A percentile compares a stretch with the other conserved stretches of the same genome.
Evolutionary conservation across 2,888 invertebrate genomes (phyloP).

Genomic region (Scaptomyza cyrtandrae): DNA sequence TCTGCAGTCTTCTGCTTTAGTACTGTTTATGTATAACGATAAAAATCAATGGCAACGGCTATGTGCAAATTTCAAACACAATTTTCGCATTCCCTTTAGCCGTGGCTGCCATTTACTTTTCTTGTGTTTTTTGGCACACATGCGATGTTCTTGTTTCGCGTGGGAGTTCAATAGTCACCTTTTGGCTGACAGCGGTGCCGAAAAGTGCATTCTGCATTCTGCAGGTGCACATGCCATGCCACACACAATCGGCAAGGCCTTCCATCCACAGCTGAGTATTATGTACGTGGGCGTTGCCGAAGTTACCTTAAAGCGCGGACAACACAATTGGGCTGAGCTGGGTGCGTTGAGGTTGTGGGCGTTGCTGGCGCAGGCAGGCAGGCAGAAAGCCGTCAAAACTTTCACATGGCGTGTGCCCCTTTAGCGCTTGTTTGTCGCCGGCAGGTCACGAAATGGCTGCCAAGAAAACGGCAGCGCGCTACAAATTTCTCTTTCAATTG

Average conservation of each 20-base stretch:
- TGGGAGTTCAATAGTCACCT: conserved; percentile 47
- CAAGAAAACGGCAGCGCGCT: conserved; percentile 57
- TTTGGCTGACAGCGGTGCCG: conserved; percentile 51
- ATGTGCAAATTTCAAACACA: conserved; percentile 17
- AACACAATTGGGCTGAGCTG: conserved; percentile 42
- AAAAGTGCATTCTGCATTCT: conserved; percentile 46
- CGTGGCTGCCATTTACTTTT: background rate
- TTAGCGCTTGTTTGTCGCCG: conserved; percentile 65
- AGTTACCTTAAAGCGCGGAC: conserved; percentile 57
- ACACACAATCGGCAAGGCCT: conserved; percentile 29
- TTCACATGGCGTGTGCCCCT: conserved; percentile 33
- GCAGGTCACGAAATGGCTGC: conserved; percentile 67
- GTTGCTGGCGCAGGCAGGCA: conserved; percentile 1
- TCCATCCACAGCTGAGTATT: background rate
- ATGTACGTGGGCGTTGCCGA: conserved; percentile 47
- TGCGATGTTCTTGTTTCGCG: conserved; percentile 38
- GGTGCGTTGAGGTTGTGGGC: conserved; percentile 4
- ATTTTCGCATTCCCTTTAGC: conserved; percentile 8
- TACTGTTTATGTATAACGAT: conserved; percentile 39
- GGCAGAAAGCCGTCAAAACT: conserved; percentile 61
- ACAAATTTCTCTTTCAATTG: conserved; percentile 71
- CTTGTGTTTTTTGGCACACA: conserved; percentile 44
- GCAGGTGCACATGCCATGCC: conserved; percentile 57
- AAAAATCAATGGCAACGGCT: conserved; percentile 73
- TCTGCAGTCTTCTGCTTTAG: conserved; percentile 11